Conservation (phyloP, 2,888 invertebrate species). For the Andrena flavipes region DNA sequence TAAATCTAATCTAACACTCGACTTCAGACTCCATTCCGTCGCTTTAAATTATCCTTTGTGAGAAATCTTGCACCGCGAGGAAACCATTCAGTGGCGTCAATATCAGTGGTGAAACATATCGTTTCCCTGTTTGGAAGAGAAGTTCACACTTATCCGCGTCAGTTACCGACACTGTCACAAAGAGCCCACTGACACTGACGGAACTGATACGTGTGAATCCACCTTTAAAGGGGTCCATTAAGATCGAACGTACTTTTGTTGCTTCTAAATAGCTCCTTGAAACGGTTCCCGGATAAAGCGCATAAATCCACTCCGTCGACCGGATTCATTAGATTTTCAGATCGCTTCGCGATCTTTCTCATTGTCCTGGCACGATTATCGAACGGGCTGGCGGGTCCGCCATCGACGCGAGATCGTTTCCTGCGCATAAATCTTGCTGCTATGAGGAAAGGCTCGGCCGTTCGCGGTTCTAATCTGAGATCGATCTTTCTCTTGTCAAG, state of each 20-base stretch:
- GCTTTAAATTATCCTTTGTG: not conserved
- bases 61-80: too few relatives aligned
- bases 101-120: too few relatives aligned
- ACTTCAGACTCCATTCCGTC: not conserved
- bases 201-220: too few relatives aligned
- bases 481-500: constrained; percentile 68
- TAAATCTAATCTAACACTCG: not conserved
- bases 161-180: too few relatives aligned
- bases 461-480: constrained; percentile 59
- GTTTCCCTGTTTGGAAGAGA: too few relatives aligned
- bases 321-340: constrained; percentile 53
- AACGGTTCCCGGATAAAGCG: not conserved
- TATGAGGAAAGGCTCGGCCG: constrained; percentile 47
- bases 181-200: too few relatives aligned
- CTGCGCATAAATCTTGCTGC: constrained; percentile 54
- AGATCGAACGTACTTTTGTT: not conserved
- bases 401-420: constrained; percentile 44
- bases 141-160: too few relatives aligned
- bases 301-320: constrained; percentile 34
- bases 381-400: constrained; percentile 32
- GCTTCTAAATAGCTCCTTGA: not conserved
- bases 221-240: too few relatives aligned
- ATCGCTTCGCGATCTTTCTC: constrained; percentile 51
- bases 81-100: too few relatives aligned
- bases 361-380: constrained; percentile 59